These are phyloP conservation scores for Meriones psammophilus DNA, from an alignment of 2,797 vertebrate genomes.

Conservation along the genomic window DNA sequence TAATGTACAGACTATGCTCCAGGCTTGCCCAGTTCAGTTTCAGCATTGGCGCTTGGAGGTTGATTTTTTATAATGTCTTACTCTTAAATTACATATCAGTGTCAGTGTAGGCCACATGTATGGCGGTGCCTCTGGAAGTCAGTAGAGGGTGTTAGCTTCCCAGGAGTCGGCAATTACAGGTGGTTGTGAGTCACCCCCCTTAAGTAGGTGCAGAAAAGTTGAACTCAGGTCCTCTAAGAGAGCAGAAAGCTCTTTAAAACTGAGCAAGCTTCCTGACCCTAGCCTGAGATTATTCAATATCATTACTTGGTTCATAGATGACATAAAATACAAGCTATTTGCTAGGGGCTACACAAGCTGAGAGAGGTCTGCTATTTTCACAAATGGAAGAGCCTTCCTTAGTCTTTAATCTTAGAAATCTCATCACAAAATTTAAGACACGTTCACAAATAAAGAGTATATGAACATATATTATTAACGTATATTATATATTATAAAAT, in stretches of 20 bases:
- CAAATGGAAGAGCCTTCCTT: not conserved
- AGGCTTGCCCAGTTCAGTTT: not conserved
- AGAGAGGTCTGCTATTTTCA: not conserved
- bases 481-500: too few species aligned
- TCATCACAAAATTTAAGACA: not conserved
- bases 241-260: not conserved
- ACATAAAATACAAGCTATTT: not conserved
- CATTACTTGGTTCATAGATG: not conserved
- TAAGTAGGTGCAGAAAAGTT: not conserved
- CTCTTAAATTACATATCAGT: not conserved
- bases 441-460: not conserved
- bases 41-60: not conserved
- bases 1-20: not conserved
- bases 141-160: too few species aligned
- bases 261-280: not conserved
- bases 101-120: not conserved
- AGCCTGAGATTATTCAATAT: not conserved
- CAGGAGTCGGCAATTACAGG: not conserved
- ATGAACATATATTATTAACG: not conserved
- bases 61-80: not conserved
- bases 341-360: not conserved
- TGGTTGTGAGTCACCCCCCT: not conserved
- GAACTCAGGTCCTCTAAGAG: not conserved
- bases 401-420: constrained; percentile 31
- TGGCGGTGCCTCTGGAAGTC: not conserved